A percentile compares a stretch with the other conserved stretches of the same genome.
Conservation (phyloP, 2,888 invertebrate genomes). For the Lasioglossum malachurum region DNA sequence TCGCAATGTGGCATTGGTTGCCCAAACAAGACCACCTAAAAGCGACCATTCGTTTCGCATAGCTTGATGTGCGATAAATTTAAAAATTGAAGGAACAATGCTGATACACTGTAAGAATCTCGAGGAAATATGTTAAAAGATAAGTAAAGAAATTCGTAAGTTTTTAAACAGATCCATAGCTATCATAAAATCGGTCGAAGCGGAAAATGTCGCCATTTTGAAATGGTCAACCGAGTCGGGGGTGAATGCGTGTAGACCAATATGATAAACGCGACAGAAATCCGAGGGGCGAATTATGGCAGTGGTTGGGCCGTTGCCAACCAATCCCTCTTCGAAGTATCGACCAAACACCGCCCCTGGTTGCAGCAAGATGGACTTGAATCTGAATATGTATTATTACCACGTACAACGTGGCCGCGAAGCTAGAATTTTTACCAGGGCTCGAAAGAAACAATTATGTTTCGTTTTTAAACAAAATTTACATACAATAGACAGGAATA, state of each 20-base stretch:
- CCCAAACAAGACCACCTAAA: conserved; percentile 8
- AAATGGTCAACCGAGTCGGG: conserved; percentile 25
- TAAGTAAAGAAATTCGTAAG: too few species aligned
- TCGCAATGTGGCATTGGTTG: neutral
- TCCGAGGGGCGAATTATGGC: conserved; percentile 58
- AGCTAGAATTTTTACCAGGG: neutral
- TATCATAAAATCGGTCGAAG: neutral
- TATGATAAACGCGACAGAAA: conserved; percentile 59
- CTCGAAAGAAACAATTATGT: neutral
- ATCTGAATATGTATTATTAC: conserved; percentile 68
- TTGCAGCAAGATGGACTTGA: conserved; percentile 53
- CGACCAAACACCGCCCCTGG: conserved; percentile 80
- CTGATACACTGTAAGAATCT: neutral
- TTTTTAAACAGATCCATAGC: neutral
- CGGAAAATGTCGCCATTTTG: conserved; percentile 36
- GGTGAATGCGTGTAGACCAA: conserved; percentile 18
- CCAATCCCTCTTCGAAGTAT: conserved; percentile 75
- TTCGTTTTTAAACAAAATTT: neutral
- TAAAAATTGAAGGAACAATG: too few species aligned
- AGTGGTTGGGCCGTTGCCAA: conserved; percentile 79
- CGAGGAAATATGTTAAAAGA: too few species aligned
- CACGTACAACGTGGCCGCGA: neutral
- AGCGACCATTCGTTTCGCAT: neutral
- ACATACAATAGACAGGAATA: neutral
- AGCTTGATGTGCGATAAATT: neutral